Percentiles rank a stretch among this genome's conserved stretches.
Evolutionary conservation across 1,140 invertebrate genomes (phyloP).

Genomic region (Lamellibrachia luymesi): DNA sequence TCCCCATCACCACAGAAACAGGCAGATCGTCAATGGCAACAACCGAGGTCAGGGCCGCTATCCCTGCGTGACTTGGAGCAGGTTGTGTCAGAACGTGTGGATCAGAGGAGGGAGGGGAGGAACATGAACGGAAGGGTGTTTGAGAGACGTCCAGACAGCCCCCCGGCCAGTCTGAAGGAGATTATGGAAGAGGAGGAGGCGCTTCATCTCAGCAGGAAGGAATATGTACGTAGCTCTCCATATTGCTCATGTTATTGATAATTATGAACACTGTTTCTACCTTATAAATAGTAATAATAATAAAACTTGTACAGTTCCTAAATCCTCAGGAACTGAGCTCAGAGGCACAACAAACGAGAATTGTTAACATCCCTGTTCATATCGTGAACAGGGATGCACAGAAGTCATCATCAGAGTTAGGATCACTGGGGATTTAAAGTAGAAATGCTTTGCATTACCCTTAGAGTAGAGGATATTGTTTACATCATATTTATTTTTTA

Average conservation of each 20-base stretch:
- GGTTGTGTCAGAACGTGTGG: neutral
- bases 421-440: neutral
- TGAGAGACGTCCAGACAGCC: neutral
- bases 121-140: neutral
- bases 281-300: no score
- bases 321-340: neutral
- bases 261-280: no score
- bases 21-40: neutral
- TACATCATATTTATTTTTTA: no score
- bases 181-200: conserved; percentile 75
- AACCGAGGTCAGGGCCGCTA: neutral
- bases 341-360: neutral
- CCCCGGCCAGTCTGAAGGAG: conserved; percentile 49
- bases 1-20: no score
- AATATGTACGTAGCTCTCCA: conserved; percentile 36
- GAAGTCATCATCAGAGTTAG: neutral
- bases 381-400: neutral
- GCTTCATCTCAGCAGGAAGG: conserved; percentile 45
- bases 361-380: neutral
- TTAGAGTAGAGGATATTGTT: no score
- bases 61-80: neutral
- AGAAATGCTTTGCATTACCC: neutral
- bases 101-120: neutral
- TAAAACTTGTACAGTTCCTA: neutral
- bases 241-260: neutral